These are phyloP conservation scores for Mya arenaria DNA, from an alignment of 1,140 invertebrate genomes.

Conservation along the genomic window DNA sequence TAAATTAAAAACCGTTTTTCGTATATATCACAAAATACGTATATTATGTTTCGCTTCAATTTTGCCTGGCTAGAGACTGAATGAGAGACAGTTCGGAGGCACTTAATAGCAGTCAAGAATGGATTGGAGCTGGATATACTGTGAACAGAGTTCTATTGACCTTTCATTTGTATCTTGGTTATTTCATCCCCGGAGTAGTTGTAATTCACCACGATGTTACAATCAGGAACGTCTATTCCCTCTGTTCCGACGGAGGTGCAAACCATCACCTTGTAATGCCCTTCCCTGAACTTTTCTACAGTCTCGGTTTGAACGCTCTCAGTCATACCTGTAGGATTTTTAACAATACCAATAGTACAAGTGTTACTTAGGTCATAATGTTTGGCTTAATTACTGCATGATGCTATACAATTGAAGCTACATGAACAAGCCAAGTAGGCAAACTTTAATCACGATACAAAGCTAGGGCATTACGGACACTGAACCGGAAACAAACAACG, in stretches of 20 bases:
- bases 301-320: conserved; percentile 57
- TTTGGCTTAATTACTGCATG: too few species aligned
- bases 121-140: background rate
- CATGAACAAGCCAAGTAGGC: too few species aligned
- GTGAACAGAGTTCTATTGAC: conserved; percentile 52
- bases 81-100: too few species aligned
- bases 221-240: conserved; percentile 78
- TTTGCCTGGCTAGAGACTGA: too few species aligned
- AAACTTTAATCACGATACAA: too few species aligned
- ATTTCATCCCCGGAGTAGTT: conserved; percentile 79
- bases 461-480: too few species aligned
- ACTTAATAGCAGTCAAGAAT: too few species aligned
- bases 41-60: too few species aligned
- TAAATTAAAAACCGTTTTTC: background rate
- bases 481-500: too few species aligned
- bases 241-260: conserved; percentile 80
- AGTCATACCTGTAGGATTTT: conserved; percentile 60
- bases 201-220: conserved; percentile 80
- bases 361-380: too few species aligned
- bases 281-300: conserved; percentile 54
- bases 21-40: background rate
- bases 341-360: too few species aligned
- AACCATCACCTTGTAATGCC: conserved; percentile 61
- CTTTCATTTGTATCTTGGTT: conserved; percentile 78
- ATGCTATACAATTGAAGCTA: too few species aligned